Percentiles rank a stretch among this genome's conserved stretches.
Evolutionary conservation across 2,797 vertebrate genomes (phyloP).

Genomic region (Spondyliosoma cantharus): DNA sequence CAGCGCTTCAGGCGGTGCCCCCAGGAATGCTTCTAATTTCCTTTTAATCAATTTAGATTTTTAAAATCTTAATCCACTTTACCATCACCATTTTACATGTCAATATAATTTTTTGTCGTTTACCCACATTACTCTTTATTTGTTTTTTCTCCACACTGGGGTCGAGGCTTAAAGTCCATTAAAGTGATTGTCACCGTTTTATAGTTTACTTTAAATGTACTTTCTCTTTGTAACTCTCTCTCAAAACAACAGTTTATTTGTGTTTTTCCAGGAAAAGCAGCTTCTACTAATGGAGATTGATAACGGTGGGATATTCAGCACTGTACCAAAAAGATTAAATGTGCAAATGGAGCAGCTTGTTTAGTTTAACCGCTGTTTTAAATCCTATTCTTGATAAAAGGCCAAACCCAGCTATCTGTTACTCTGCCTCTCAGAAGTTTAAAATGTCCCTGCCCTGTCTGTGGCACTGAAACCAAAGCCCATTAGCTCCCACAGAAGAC

Average conservation of each 20-base stretch:
- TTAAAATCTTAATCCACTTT: slow-evolving; percentile 5
- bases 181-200: not conserved
- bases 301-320: not conserved
- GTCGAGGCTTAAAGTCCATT: not conserved
- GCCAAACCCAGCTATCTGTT: not conserved
- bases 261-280: not conserved
- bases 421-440: not conserved
- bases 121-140: not conserved
- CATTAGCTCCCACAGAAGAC: not conserved
- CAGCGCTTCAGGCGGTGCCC: slow-evolving; percentile 3
- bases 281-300: not conserved
- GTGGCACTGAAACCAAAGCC: not conserved
- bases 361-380: not conserved
- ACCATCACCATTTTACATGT: not conserved
- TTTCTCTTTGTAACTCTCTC: slow-evolving; percentile 12
- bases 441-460: not conserved
- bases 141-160: not conserved
- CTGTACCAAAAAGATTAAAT: not conserved
- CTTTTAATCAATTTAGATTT: not conserved
- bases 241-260: not conserved
- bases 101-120: not conserved
- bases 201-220: not conserved
- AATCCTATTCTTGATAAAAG: not conserved
- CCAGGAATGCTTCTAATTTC: not conserved
- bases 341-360: not conserved